Conservation (phyloP, 1,140 invertebrate species). For the Trachymyrmex septentrionalis region DNA sequence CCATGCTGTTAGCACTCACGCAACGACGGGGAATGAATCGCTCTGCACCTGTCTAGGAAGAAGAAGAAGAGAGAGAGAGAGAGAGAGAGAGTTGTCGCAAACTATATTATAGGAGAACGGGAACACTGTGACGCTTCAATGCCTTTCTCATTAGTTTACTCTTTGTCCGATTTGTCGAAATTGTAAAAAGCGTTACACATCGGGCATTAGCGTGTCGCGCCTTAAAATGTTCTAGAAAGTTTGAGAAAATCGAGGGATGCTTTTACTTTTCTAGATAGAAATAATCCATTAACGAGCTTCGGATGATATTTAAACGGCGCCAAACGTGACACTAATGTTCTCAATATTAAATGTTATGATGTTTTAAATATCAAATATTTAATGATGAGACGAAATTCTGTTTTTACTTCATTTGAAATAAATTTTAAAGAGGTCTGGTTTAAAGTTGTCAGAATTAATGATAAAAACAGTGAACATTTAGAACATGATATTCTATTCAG, state of each 20-base stretch:
- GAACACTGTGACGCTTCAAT: background rate
- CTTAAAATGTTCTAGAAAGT: constrained; percentile 13
- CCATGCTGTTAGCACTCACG: constrained; percentile 58
- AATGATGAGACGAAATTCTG: background rate
- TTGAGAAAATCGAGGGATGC: background rate
- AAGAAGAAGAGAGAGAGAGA: constrained; percentile 60
- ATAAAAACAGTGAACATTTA: background rate
- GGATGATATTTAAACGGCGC: background rate
- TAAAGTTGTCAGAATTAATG: background rate
- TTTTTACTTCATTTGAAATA: constrained; percentile 4
- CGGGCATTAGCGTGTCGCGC: background rate
- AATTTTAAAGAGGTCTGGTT: background rate
- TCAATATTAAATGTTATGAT: background rate
- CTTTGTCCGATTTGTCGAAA: constrained; percentile 43
- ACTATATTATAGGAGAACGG: background rate
- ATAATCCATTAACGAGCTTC: background rate
- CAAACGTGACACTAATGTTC: background rate
- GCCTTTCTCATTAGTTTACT: background rate
- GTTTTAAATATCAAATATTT: background rate
- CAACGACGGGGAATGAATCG: constrained; percentile 66
- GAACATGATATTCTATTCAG: background rate
- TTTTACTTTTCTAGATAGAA: background rate
- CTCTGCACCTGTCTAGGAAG: constrained; percentile 65
- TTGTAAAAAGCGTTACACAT: background rate
- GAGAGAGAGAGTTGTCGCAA: constrained; percentile 50